phyloP scores from a whole-genome alignment of 2,888 invertebrate species.

The Oxycera nigricornis region DNA sequence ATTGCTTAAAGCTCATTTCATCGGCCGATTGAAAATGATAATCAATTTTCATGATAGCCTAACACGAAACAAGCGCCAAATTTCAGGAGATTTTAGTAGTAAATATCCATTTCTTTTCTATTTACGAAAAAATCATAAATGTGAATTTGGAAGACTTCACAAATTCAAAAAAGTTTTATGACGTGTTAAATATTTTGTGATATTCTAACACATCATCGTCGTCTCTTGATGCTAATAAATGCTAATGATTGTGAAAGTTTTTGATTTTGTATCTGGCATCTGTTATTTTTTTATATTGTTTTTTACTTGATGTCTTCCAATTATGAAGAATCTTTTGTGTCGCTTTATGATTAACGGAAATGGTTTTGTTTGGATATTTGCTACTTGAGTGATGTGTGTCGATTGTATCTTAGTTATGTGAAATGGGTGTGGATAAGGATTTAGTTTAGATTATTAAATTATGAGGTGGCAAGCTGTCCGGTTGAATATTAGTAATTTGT shows the following conservation, averaged over 20 bases:
- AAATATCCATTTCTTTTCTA: neutral
- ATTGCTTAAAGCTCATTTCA: neutral
- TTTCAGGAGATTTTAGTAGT: too few relatives aligned
- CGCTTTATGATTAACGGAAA: too few relatives aligned
- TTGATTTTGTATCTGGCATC: neutral
- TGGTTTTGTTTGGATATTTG: too few relatives aligned
- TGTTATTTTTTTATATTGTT: neutral
- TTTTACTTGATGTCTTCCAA: neutral
- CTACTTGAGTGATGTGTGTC: too few relatives aligned
- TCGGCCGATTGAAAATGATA: neutral
- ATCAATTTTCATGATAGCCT: neutral
- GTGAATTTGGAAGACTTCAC: conserved; percentile 16
- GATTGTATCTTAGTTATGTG: too few relatives aligned
- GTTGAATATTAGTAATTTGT: too few relatives aligned
- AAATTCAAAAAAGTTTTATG: conserved; percentile 32
- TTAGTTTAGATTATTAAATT: too few relatives aligned
- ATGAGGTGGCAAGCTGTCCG: too few relatives aligned
- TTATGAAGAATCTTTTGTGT: neutral
- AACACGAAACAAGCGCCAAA: neutral
- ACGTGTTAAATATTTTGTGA: conserved; percentile 34
- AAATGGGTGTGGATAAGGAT: too few relatives aligned
- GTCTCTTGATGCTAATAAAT: neutral
- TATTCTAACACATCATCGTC: conserved; percentile 25
- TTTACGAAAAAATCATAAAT: neutral
- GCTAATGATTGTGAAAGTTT: neutral